phyloP scores from a whole-genome alignment of 2,888 invertebrate genomes.

The Deroplatys truncata region DNA sequence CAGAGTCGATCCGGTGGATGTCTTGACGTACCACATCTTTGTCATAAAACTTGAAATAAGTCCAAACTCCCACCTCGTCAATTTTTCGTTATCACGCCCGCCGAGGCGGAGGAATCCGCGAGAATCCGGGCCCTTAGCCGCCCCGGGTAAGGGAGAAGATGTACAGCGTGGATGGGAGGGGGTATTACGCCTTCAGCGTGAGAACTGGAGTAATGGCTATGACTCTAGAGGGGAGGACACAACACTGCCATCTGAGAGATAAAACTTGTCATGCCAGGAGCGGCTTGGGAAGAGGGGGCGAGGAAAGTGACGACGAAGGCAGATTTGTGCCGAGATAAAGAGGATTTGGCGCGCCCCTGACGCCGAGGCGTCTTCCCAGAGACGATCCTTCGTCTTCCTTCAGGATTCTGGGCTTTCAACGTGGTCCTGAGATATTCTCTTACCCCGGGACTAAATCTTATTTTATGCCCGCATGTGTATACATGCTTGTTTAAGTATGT shows the following conservation, averaged over 20 bases:
- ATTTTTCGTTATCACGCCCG: neutral
- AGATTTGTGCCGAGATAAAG: constrained; percentile 6
- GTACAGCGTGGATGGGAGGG: neutral
- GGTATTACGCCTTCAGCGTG: neutral
- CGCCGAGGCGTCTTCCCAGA: neutral
- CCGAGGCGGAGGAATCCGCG: neutral
- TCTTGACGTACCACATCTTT: neutral
- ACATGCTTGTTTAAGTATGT: neutral
- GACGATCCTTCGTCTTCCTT: neutral
- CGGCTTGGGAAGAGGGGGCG: neutral
- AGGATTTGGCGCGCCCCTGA: neutral
- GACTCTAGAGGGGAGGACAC: neutral
- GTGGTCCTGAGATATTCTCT: neutral
- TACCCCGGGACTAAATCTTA: neutral
- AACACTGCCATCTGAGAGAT: neutral
- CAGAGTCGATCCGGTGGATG: neutral
- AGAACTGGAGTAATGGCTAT: neutral
- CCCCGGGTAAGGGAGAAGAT: neutral
- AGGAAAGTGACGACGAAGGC: constrained; percentile 1
- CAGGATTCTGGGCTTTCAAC: neutral
- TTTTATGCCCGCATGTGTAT: neutral
- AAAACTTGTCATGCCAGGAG: neutral
- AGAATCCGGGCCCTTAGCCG: neutral
- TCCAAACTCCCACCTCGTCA: neutral
- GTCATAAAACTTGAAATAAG: neutral